Base-by-base conservation (phyloP, 2,113 vertebrate genomes). In the Anguilla japonica region DNA sequence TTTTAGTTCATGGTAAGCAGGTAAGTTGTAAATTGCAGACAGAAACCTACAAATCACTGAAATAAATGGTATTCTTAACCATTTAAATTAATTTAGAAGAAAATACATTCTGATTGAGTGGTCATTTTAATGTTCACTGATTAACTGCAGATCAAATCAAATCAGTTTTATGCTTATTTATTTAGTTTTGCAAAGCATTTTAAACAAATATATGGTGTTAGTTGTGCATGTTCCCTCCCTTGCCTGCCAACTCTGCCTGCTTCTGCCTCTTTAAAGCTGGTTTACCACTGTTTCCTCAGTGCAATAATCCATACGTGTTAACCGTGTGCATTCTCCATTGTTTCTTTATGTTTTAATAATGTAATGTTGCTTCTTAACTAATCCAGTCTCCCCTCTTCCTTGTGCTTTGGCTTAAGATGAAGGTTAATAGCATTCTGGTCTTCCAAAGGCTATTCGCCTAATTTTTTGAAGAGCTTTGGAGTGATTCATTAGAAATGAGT, bases 1-100 rank as follows among this genome's bases (percentile, higher is more conserved):
- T 99, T 90, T 99, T 99, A 99, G 98, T 99, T 91, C 98, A 99
- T 97, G 97, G 98, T 92, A 99, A 99, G 94, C 98, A 99, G 98
- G 98, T 99, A 97, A 99, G 98, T 98, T 88, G 89, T 85, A 86
- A 87, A 67, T 90, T 88, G 88, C 88, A 88, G 41, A 83, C 78
- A 22, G 81, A 83, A 67, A 53, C 50, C 11, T 53, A 14, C 8
- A 53, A 53, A 53, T 53, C 50, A 13, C 50, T 14, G 50, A 3
- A 53, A 53, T 53, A 53, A 53, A 53, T 13, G 50, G 50, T 53
- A 11, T 53, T 53, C n/a, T 91, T 91, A 89, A 87, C 71, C 75
- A 86, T 81, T 41, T 46, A 29, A 34, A 43, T 50, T 57, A 3
- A n/a, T 79, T 26, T 26, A 57, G 16, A 43, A 13, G 34, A 16